A percentile compares a stretch with the other conserved stretches of the same genome.
Evolutionary conservation across 1,140 invertebrate species (phyloP).

Genomic region (Trichonephila inaurata): DNA sequence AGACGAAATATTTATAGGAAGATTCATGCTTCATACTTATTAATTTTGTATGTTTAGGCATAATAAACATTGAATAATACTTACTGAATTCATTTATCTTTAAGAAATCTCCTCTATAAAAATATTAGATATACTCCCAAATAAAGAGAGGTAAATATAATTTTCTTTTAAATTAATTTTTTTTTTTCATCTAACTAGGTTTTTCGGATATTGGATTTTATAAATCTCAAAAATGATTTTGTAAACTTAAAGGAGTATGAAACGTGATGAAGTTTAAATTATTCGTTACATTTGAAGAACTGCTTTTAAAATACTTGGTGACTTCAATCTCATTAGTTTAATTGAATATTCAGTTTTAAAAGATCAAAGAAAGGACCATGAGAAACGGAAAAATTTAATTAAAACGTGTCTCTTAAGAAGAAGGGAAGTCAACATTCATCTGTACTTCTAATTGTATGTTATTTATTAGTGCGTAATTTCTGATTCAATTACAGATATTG

Average conservation of each 20-base stretch:
- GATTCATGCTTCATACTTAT: too few species aligned
- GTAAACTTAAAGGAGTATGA: background rate
- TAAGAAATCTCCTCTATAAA: too few species aligned
- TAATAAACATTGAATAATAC: too few species aligned
- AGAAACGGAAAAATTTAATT: slow-evolving; percentile 30
- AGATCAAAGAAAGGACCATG: background rate
- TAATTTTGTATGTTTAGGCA: too few species aligned
- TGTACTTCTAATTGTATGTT: background rate
- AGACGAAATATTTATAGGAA: too few species aligned
- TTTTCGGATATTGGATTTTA: too few species aligned
- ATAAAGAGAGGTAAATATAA: too few species aligned
- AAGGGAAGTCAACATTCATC: background rate
- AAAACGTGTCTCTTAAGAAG: background rate
- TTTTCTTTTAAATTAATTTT: too few species aligned
- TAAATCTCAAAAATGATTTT: too few species aligned
- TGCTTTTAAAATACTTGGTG: background rate
- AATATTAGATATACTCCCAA: too few species aligned
- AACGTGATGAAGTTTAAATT: slow-evolving; percentile 11
- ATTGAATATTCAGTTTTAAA: slow-evolving; percentile 26
- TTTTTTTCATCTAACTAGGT: too few species aligned
- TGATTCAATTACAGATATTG: background rate
- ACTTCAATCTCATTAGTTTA: slow-evolving; percentile 3
- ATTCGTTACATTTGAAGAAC: background rate
- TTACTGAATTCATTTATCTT: too few species aligned
- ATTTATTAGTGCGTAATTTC: background rate